A percentile compares a stretch with the other conserved stretches of the same genome.
Evolutionary conservation across 2,113 vertebrate genomes (phyloP).

Genomic region (Sebastes fasciatus): DNA sequence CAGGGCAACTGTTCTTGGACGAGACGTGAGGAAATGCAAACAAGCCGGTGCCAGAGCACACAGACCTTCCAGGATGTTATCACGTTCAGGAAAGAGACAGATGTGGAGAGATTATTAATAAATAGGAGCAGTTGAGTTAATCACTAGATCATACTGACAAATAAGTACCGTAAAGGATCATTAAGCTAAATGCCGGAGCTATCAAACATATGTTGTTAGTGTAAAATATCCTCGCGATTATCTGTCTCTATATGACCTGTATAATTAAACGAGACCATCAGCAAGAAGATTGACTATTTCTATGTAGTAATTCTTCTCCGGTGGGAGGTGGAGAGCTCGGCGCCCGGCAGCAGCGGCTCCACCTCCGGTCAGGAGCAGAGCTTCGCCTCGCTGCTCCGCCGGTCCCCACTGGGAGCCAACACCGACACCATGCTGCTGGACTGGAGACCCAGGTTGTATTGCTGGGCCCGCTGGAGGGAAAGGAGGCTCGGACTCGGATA

Average conservation of each 20-base stretch:
- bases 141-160: conserved; percentile 26
- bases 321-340: too few relatives aligned
- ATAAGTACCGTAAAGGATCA: conserved; percentile 40
- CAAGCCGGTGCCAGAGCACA: conserved; percentile 9
- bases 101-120: conserved; percentile 25
- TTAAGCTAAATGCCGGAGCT: conserved; percentile 38
- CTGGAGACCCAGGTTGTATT: too few relatives aligned
- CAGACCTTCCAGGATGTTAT: conserved; percentile 15
- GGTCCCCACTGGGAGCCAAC: too few relatives aligned
- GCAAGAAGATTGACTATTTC: too few relatives aligned
- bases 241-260: neutral
- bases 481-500: too few relatives aligned
- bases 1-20: conserved; percentile 50
- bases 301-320: too few relatives aligned
- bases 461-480: too few relatives aligned
- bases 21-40: conserved; percentile 45
- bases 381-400: too few relatives aligned
- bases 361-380: too few relatives aligned
- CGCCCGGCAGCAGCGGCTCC: too few relatives aligned
- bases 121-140: neutral
- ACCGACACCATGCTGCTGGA: too few relatives aligned
- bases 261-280: too few relatives aligned
- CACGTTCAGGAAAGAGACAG: conserved; percentile 31
- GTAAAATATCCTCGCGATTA: conserved; percentile 26
- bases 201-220: conserved; percentile 36